Base-by-base conservation (phyloP, 2,888 invertebrate species). In the Trissolcus japonicus region DNA sequence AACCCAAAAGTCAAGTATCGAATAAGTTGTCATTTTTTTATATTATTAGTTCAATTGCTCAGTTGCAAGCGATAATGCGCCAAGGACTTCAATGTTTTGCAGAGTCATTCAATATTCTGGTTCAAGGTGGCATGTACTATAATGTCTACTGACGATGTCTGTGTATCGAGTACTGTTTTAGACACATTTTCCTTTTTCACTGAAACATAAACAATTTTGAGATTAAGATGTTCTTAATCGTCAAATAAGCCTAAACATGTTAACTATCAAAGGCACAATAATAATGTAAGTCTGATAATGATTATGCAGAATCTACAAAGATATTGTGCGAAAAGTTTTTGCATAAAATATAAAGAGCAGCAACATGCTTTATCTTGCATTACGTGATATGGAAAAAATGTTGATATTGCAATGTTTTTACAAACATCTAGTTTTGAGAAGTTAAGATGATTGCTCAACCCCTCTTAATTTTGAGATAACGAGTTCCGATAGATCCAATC, bases 101-200 rank as follows among this genome's bases (percentile, higher is more conserved):
- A 21, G 62, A 78, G 63, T 78, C 66, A 71, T 78, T 78, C 55
- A 19, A 74, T 74, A 78, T 78, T 78, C 74, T 78, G 74, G 78
- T 78, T 78, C 78, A 78, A 78, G 78, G 78, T 69, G 57, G 61
- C 69, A 61, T 62, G 62, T 53, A 61, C 73, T 74, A 69, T 69
- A 69, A 72, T 73, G 73, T 69, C 78, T 78, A 74, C 69, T 74
- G 69, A 56, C 41, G 61, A 66, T 73, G 41, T 41, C 43, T 61
- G 61, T 66, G 54, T 69, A 78, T 69, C 69, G 61, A 73, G 54
- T 53, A 41, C 69, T 29, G 50, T 63, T 65, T 57, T 43, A 41
- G 63, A 59, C 40, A 50, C 46, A 60, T 66, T 46, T n/a, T n/a
- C 4, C 55, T 55, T 65, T 69, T 60, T 65, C 46, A 21, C 21